Evolutionary conservation across 2,113 vertebrate genomes (phyloP), one percentile per base, ranked within the genome.

Genomic region (Zapornia atra): DNA sequence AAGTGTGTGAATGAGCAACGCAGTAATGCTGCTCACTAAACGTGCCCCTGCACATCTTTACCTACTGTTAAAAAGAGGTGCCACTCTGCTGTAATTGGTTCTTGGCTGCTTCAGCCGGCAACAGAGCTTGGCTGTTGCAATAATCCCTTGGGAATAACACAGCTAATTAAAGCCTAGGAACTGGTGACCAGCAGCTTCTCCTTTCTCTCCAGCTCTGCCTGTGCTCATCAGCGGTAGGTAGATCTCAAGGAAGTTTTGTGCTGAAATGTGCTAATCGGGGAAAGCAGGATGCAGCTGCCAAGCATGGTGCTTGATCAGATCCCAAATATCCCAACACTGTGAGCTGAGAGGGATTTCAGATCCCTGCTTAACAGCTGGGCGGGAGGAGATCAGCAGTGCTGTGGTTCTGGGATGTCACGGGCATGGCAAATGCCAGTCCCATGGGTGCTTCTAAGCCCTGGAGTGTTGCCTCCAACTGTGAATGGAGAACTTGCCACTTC

Each of bases 81-180:
- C 85, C 83, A 36, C 72, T 61, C 73, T 22, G 82, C 66, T 93
- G 46, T 94, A 96, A 97, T 96, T 96, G 94, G 71, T 68, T 92
- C 79, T 95, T 93, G 93, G 93, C 92, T 92, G 90, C 84, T 80
- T 91, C 78, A 87, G 83, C 63, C 8, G 0, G 75, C 48, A 80
- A 15, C 40, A 50, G 83, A 75, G 65, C 66, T 70, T 29, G 84
- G 83, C 60, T 66, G 14, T 54, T 78, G 66, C 66, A 86, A n/a
- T 83, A 84, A 92, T 90, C 86, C 88, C 86, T 71, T 56, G 89
- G 93, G 96, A 95, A 88, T 51, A 70, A 33, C 79, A 51, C 65
- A 53, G 92, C 92, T 96, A 95, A 94, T 96, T 96, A 96, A 84
- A 95, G 86, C 94, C 77, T 6, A 68, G 80, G 90, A 71, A 14